phyloP scores from a whole-genome alignment of 2,113 vertebrate genomes.

The Tricholaema leucomelas region DNA sequence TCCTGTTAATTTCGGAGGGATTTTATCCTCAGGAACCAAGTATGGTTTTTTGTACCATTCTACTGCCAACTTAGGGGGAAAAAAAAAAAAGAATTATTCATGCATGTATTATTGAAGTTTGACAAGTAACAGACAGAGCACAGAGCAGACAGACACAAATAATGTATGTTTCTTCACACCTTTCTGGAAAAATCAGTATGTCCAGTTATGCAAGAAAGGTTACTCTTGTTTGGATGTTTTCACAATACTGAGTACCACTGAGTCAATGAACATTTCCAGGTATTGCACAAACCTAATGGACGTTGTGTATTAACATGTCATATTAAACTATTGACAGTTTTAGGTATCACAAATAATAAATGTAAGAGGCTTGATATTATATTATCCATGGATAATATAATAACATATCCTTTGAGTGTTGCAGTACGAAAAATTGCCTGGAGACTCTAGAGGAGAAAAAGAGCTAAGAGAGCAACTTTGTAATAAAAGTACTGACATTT shows the following conservation, averaged over 20 bases:
- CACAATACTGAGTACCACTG: background rate
- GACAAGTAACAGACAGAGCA: background rate
- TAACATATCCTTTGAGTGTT: background rate
- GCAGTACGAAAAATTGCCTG: background rate
- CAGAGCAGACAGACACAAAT: background rate
- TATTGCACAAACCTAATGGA: background rate
- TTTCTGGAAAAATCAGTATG: background rate
- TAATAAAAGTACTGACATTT: background rate
- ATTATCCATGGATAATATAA: too few relatives aligned
- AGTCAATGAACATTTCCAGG: background rate
- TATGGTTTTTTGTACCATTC: background rate
- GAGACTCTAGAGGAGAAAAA: background rate
- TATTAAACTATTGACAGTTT: background rate
- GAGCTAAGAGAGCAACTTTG: background rate
- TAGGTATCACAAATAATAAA: background rate
- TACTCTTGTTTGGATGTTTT: background rate
- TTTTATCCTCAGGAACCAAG: background rate
- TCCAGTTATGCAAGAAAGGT: background rate
- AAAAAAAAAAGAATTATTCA: background rate
- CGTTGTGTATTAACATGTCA: background rate
- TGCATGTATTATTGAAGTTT: background rate
- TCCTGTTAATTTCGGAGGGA: background rate
- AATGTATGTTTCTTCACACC: background rate
- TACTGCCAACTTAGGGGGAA: background rate
- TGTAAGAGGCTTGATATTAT: background rate